Conservation (phyloP, 2,113 vertebrate species). For the Otus sunia region DNA sequence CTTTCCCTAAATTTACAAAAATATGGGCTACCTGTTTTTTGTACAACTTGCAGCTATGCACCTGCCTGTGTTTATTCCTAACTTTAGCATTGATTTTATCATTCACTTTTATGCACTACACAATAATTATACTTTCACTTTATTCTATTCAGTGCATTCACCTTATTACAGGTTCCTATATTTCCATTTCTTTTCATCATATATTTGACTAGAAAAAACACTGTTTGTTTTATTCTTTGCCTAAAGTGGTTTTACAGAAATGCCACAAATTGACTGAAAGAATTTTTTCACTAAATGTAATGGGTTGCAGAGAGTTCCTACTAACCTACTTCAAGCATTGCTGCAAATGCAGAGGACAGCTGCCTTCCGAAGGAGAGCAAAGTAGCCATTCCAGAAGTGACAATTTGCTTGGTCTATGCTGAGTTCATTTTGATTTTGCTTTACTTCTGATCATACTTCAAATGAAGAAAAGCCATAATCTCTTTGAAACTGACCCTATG, state of each 20-base stretch:
- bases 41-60: not conserved
- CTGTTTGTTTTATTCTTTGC: not conserved
- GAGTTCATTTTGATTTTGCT: not conserved
- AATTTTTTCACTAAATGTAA: not conserved
- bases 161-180: not conserved
- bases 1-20: not conserved
- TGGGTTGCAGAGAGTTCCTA: not conserved
- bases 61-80: not conserved
- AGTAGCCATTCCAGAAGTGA: not conserved
- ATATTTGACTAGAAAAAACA: not conserved
- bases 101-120: not conserved
- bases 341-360: not conserved
- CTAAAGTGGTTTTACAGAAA: not conserved
- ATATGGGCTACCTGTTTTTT: not conserved
- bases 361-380: not conserved
- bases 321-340: not conserved
- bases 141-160: not conserved
- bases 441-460: not conserved
- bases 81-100: not conserved
- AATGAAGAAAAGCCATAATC: not conserved
- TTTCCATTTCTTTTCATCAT: slow-evolving; percentile 17
- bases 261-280: not conserved
- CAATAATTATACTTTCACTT: not conserved
- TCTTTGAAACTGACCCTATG: not conserved
- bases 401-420: not conserved